Evolutionary conservation across 2,797 vertebrate genomes (phyloP).

Genomic region (Mastacembelus armatus): DNA sequence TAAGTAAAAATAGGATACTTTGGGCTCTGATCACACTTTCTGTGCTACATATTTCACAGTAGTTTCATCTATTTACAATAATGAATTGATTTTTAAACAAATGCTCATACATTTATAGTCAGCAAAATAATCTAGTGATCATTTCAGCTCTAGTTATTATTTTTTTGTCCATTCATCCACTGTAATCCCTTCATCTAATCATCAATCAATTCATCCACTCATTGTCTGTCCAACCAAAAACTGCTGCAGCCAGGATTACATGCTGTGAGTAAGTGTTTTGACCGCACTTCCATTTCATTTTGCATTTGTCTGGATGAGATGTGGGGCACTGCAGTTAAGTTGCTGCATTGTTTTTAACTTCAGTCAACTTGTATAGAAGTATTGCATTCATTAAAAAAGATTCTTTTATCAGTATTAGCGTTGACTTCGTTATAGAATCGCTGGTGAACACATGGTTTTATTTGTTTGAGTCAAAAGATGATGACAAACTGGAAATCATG

Average conservation of each 20-base stretch:
- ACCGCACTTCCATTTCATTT: neutral
- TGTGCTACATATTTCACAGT: too few species aligned
- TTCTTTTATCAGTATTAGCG: neutral
- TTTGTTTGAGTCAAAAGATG: slow-evolving; percentile 9
- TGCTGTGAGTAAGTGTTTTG: neutral
- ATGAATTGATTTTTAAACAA: too few species aligned
- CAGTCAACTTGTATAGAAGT: neutral
- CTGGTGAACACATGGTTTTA: neutral
- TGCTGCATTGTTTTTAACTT: too few species aligned
- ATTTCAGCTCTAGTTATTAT: too few species aligned
- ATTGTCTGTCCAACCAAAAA: slow-evolving; percentile 11
- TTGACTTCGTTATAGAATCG: neutral
- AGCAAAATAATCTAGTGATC: too few species aligned
- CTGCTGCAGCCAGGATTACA: slow-evolving; percentile 21
- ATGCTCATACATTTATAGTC: too few species aligned
- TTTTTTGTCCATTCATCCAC: slow-evolving; percentile 41
- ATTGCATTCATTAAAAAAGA: neutral
- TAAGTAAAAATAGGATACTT: too few species aligned
- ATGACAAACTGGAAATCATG: neutral
- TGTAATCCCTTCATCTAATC: slow-evolving; percentile 56
- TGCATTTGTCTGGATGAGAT: neutral
- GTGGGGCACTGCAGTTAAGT: neutral
- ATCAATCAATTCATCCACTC: slow-evolving; percentile 49
- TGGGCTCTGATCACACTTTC: too few species aligned
- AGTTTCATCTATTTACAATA: too few species aligned